phyloP scores from a whole-genome alignment of 2,888 invertebrate species.

The Lasioglossum figueresi region DNA sequence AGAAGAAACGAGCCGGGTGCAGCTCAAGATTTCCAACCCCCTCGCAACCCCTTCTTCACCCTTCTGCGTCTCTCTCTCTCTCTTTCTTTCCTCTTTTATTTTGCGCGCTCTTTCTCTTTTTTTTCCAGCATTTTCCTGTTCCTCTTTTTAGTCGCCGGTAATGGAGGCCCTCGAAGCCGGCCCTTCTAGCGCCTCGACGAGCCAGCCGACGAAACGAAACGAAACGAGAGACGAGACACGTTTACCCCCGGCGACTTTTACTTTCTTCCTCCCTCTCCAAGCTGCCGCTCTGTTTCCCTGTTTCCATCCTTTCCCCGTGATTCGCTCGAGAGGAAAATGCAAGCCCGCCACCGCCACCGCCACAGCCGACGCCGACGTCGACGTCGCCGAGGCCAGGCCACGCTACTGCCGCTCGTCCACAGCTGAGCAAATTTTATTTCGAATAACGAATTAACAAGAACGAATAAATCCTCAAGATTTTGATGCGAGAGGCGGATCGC shows the following conservation, averaged over 20 bases:
- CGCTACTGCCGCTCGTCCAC: background rate
- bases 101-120: background rate
- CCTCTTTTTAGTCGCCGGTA: conserved; percentile 77
- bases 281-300: conserved; percentile 46
- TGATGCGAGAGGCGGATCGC: background rate
- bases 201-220: conserved; percentile 64
- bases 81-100: conserved; percentile 12
- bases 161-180: conserved; percentile 80
- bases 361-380: background rate
- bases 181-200: conserved; percentile 71
- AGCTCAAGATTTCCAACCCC: conserved; percentile 65
- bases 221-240: conserved; percentile 70
- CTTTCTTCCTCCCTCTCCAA: conserved; percentile 52
- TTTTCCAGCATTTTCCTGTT: conserved; percentile 46
- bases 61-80: conserved; percentile 3
- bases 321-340: conserved; percentile 79
- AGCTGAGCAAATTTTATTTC: conserved; percentile 11
- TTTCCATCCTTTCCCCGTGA: conserved; percentile 63
- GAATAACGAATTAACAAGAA: background rate
- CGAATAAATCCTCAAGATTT: conserved; percentile 9
- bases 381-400: conserved; percentile 9
- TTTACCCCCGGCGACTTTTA: conserved; percentile 65
- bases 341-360: conserved; percentile 31
- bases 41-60: background rate
- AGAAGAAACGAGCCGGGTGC: conserved; percentile 70